A percentile compares a stretch with the other conserved stretches of the same genome.
Evolutionary conservation across 2,888 invertebrate genomes (phyloP).

Genomic region (Galeruca laticollis): DNA sequence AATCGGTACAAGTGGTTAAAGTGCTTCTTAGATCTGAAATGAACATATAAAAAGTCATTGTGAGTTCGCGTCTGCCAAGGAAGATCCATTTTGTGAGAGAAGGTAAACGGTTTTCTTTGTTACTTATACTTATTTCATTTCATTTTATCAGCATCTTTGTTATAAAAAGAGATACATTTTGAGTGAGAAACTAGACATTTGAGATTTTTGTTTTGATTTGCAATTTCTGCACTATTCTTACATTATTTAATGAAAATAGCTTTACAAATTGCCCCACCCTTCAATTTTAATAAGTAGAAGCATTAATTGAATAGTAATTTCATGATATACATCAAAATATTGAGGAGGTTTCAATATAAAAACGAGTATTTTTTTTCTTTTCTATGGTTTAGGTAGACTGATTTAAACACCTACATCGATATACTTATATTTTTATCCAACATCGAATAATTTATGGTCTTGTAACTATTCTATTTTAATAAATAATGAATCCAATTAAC

Average conservation of each 20-base stretch:
- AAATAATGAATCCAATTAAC: too few relatives aligned
- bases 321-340: not conserved
- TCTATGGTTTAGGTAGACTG: too few relatives aligned
- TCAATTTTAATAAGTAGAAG: conserved; percentile 7
- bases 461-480: too few relatives aligned
- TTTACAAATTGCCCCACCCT: conserved; percentile 35
- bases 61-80: conserved; percentile 55
- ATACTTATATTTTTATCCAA: too few relatives aligned
- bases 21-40: conserved; percentile 44
- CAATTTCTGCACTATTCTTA: not conserved
- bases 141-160: conserved; percentile 68
- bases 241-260: conserved; percentile 1
- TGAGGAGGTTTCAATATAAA: not conserved
- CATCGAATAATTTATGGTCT: too few relatives aligned
- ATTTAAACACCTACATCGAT: too few relatives aligned
- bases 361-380: too few relatives aligned
- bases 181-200: conserved; percentile 55
- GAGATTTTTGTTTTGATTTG: conserved; percentile 27
- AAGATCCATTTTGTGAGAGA: conserved; percentile 57
- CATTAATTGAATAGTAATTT: conserved; percentile 6
- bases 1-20: conserved; percentile 15
- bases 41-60: conserved; percentile 40
- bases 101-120: conserved; percentile 67
- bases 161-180: conserved; percentile 67
- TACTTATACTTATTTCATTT: conserved; percentile 67